Evolutionary conservation across 2,888 invertebrate genomes (phyloP), one percentile per base, ranked within the genome.

Genomic region (Phlogophora meticulosa): DNA sequence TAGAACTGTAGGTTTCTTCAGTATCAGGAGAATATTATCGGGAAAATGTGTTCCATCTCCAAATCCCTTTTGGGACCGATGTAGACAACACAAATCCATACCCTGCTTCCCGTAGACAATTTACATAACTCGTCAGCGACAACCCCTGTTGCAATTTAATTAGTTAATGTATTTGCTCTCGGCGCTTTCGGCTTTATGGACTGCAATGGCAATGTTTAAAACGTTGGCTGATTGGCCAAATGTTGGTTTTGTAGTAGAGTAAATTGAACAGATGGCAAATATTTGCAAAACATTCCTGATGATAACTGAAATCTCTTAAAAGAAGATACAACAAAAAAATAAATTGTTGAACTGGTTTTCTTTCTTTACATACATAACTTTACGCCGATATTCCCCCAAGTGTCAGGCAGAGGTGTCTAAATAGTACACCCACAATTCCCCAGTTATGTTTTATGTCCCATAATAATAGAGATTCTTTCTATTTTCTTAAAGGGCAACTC

Each of bases 81-180:
- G 74, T 75, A 81, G 72, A 81, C 82, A 78, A 80, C 81, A 79
- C 77, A 78, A 81, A 85, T 80, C 83, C 79, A 80, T 76, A 80
- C 76, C 74, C 77, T 76, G 77, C 72, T 83, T 83, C 78, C 76
- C 78, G 81, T 68, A 73, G 70, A 75, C 80, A 72, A 88, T 88
- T 88, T 85, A 83, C 87, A 85, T 87, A 85, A 83, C 80, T 83
- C 77, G 82, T 78, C 75, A 80, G 78, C 74, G 87, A 81, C 87
- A 88, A 81, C 89, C 87, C 88, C 87, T 77, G 81, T 76, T 88
- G 87, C 88, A 89, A 88, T 90, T 92, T 92, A 93, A 94, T 94
- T 93, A 91, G 92, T 91, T 92, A 93, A 94, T 94, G 93, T 90
- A 89, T 90, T 87, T 89, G 87, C 87, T 85, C 80, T 80, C 72